Evolutionary conservation across 1,140 invertebrate genomes (phyloP).

Genomic region (Macrobrachium rosenbergii): DNA sequence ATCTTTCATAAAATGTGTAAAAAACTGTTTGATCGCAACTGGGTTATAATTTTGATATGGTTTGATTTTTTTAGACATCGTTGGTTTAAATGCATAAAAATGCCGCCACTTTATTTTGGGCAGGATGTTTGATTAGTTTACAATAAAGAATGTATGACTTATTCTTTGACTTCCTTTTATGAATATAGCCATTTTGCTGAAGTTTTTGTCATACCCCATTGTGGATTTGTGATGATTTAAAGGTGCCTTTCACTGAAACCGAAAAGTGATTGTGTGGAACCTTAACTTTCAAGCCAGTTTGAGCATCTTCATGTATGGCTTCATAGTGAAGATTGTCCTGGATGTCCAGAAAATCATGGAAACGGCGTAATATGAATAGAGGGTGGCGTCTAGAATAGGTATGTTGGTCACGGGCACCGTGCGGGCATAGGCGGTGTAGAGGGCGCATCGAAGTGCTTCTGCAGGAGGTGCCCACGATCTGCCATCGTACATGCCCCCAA

Average conservation of each 20-base stretch:
- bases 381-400: constrained; percentile 15
- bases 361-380: constrained; percentile 16
- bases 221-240: too few species aligned
- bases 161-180: too few species aligned
- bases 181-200: neutral
- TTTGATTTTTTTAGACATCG: too few species aligned
- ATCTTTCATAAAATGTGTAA: too few species aligned
- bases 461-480: constrained; percentile 21
- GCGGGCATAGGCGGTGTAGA: constrained; percentile 27
- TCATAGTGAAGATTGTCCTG: neutral
- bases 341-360: constrained; percentile 52
- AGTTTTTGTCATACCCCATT: neutral
- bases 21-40: too few species aligned
- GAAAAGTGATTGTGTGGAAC: too few species aligned
- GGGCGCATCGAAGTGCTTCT: constrained; percentile 42
- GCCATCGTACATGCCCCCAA: constrained; percentile 47
- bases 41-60: too few species aligned
- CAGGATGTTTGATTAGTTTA: neutral
- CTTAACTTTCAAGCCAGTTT: constrained; percentile 13
- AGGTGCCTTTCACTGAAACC: too few species aligned
- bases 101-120: too few species aligned
- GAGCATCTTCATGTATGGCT: neutral
- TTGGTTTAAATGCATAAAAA: too few species aligned
- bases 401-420: constrained; percentile 11
- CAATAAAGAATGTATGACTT: neutral